Conservation (phyloP, 2,797 vertebrate species). For the Enteromius afrohamiltoni region DNA sequence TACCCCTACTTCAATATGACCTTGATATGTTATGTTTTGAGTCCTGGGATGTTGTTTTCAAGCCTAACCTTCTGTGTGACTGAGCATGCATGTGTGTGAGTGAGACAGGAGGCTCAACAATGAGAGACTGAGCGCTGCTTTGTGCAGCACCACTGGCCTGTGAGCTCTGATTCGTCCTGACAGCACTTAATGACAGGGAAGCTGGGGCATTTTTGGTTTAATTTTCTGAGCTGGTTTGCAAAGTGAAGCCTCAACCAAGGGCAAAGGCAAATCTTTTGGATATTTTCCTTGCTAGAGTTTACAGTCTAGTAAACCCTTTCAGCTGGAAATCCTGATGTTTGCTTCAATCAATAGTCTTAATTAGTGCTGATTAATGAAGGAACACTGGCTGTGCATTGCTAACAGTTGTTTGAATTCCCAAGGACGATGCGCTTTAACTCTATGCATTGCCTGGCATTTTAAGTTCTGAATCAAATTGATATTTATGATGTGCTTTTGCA, state of each 20-base stretch:
- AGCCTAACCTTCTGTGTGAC: slow-evolving; percentile 27
- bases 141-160: slow-evolving; percentile 34
- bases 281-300: slow-evolving; percentile 64
- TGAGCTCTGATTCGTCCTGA: slow-evolving; percentile 64
- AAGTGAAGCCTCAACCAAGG: slow-evolving; percentile 66
- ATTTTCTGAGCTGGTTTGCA: slow-evolving; percentile 64
- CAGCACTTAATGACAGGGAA: slow-evolving; percentile 70
- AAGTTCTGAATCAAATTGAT: slow-evolving; percentile 44
- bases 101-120: slow-evolving; percentile 45
- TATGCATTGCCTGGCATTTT: slow-evolving; percentile 57
- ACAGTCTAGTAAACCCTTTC: slow-evolving; percentile 75
- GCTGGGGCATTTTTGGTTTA: slow-evolving; percentile 67
- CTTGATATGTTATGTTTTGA: slow-evolving; percentile 41
- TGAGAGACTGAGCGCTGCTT: slow-evolving; percentile 48
- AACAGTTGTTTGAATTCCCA: slow-evolving; percentile 76
- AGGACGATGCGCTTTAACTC: slow-evolving; percentile 64
- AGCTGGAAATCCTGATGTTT: slow-evolving; percentile 77
- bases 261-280: slow-evolving; percentile 59
- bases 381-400: slow-evolving; percentile 73
- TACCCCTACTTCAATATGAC: slow-evolving; percentile 35
- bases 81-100: slow-evolving; percentile 19
- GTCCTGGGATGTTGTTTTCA: slow-evolving; percentile 37
- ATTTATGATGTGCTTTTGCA: slow-evolving; percentile 49
- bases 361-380: slow-evolving; percentile 91
- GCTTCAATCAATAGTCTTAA: slow-evolving; percentile 88